Conservation (phyloP, 2,888 invertebrate species). For the Gortyna flavago region DNA sequence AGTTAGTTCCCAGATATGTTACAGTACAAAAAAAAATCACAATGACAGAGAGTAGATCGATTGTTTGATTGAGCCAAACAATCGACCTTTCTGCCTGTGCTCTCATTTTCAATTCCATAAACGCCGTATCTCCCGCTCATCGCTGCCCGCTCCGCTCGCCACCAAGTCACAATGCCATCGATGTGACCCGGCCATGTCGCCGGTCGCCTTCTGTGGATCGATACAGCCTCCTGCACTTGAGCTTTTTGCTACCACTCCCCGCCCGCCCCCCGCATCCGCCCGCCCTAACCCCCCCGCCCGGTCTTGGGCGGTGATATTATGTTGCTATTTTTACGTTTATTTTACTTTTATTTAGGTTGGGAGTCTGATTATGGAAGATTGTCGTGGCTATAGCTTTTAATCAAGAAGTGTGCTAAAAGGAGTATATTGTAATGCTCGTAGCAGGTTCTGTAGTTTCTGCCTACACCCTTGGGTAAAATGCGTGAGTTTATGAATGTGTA, state of each 20-base stretch:
- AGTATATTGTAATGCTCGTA: too few relatives aligned
- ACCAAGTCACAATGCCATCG: constrained; percentile 52
- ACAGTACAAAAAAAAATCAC: too few relatives aligned
- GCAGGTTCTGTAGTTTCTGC: not conserved
- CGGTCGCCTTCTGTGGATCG: constrained; percentile 85
- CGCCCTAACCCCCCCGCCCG: constrained; percentile 67
- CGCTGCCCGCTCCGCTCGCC: constrained; percentile 63
- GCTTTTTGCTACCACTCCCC: constrained; percentile 80
- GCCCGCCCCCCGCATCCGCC: constrained; percentile 58
- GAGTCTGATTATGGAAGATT: constrained; percentile 52
- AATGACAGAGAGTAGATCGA: too few relatives aligned
- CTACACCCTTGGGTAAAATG: not conserved
- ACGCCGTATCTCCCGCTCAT: not conserved
- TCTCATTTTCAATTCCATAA: too few relatives aligned
- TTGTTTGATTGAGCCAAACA: too few relatives aligned
- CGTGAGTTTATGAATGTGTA: not conserved
- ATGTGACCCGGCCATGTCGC: constrained; percentile 89
- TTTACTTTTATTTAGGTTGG: constrained; percentile 75
- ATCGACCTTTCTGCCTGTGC: not conserved
- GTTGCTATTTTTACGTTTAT: constrained; percentile 85
- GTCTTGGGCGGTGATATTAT: constrained; percentile 76
- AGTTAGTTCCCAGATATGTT: too few relatives aligned
- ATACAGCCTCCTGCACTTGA: constrained; percentile 90
- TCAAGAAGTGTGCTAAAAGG: not conserved
- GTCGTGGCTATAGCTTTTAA: constrained; percentile 19